Evolutionary conservation across 2,113 vertebrate genomes (phyloP), one percentile per base, ranked within the genome.

Genomic region (Cathartes aura): DNA sequence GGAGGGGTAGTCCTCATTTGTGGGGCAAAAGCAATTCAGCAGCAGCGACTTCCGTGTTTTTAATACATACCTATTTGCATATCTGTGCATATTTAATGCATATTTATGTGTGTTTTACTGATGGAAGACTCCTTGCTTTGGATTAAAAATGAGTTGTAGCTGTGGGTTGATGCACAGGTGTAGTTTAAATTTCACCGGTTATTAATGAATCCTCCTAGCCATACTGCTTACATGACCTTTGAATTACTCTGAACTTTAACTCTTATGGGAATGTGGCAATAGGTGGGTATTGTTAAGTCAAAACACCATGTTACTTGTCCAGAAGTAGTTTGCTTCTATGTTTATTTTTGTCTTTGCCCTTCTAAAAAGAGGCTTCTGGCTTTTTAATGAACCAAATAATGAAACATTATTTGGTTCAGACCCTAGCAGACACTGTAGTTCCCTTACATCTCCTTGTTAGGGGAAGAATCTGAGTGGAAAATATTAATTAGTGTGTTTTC

Each of bases 81-180:
- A 1, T 2, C 2, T 20, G 0, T 60, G 0, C 2, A 0, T 21
- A 1, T 24, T 3, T 5, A 0, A 0, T 3, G 32, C 1, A 0
- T 30, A 1, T 23, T 15, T 38, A 0, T 12, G 15, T 12, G 2
- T 18, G 22, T 9, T 34, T 43, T 18, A 2, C 11, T 26, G 8
- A 3, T 21, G 20, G 22, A 16, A 30, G 10, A 0, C 5, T 26
- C 15, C 6, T 19, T 11, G 8, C 17, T 59, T 34, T 27, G 6
- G 2, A 0, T 29, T 48, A 12, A 20, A 53, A 66, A 4, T 0
- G 34, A 32, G 15, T 4, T 12, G 30, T 30, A 11, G 5, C 26
- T 10, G 7, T 10, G 32, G 23, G 22, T 3, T 32, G 60, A 8
- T n/a, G 43, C 12, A 3, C 12, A 1, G 29, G 19, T 20, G 53